Evolutionary conservation across 37 sponge, comb jelly and placozoan species (phyloP).

Genomic region (Bolinopsis microptera): DNA sequence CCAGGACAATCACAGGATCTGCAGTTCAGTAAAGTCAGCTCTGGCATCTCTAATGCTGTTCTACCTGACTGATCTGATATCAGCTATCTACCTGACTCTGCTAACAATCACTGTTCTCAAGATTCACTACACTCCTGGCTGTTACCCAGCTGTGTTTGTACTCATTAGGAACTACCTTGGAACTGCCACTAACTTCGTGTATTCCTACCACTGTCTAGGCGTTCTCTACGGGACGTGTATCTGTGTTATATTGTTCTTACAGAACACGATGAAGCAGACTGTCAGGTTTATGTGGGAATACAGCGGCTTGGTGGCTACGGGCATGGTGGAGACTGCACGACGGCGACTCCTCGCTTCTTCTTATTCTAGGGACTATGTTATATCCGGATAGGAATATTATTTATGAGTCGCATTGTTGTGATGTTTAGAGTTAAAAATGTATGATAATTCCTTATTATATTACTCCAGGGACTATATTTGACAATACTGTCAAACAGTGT

Average conservation of each 20-base stretch:
- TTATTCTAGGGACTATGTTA: no score
- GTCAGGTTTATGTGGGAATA: no score
- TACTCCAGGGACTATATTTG: no score
- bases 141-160: not conserved
- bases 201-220: not conserved
- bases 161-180: not conserved
- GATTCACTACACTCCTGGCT: not conserved
- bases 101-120: not conserved
- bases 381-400: no score
- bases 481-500: no score
- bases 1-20: not conserved
- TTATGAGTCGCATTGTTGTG: no score
- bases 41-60: not conserved
- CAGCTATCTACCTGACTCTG: not conserved
- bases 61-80: not conserved
- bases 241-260: not conserved
- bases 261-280: not conserved
- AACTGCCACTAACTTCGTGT: constrained; percentile 1
- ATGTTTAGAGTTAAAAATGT: no score
- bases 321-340: no score
- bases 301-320: no score
- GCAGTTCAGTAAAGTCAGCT: not conserved
- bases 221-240: not conserved
- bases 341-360: no score
- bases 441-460: no score